Evolutionary conservation across 2,113 vertebrate species (phyloP).

Genomic region (Meriones unguiculatus): DNA sequence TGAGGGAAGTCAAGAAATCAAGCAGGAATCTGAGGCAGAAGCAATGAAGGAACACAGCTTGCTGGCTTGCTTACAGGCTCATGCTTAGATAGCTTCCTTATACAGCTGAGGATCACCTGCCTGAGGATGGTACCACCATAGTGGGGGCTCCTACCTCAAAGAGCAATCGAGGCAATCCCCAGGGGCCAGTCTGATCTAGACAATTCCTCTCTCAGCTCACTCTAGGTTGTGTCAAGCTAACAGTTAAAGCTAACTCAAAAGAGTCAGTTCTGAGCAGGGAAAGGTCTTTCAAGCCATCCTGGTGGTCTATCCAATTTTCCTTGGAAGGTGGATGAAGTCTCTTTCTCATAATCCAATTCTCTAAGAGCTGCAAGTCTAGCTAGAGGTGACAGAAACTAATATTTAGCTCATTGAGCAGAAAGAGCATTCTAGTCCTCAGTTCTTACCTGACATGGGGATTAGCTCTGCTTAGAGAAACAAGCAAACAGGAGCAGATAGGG

Average conservation of each 20-base stretch:
- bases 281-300: not conserved
- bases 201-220: not conserved
- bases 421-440: not conserved
- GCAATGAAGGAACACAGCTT: not conserved
- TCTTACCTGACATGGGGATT: not conserved
- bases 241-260: not conserved
- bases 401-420: not conserved
- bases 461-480: constrained; percentile 22
- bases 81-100: not conserved
- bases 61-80: not conserved
- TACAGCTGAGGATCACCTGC: not conserved
- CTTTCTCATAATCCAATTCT: not conserved
- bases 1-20: not conserved
- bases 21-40: not conserved
- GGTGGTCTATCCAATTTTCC: not conserved
- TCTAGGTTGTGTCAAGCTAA: not conserved
- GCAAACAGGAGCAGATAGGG: not conserved
- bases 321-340: not conserved
- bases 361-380: not conserved
- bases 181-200: not conserved
- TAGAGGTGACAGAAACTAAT: not conserved
- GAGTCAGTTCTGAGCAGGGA: not conserved
- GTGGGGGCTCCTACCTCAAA: not conserved
- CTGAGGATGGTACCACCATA: not conserved
- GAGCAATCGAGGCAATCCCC: not conserved